Evolutionary conservation across 2,888 invertebrate genomes (phyloP).

Genomic region (Nemotelus pantherinus): DNA sequence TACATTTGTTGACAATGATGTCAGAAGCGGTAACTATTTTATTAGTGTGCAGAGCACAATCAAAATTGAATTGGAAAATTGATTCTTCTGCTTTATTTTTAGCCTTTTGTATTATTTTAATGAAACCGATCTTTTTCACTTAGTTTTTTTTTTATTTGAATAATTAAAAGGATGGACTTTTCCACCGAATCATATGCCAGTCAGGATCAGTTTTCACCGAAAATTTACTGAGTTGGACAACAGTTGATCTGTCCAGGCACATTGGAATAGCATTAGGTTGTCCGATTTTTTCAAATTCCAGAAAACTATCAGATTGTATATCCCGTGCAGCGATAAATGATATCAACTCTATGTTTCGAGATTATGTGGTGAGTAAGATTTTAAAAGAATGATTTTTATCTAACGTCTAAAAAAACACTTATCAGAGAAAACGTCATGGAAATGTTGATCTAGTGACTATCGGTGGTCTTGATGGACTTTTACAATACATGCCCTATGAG

Average conservation of each 20-base stretch:
- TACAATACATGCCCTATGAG: constrained; percentile 3
- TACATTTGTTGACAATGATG: constrained; percentile 60
- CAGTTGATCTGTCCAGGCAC: not conserved
- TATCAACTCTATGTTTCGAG: not conserved
- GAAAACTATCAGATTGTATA: constrained; percentile 19
- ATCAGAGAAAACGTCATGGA: constrained; percentile 5
- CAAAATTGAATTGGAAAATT: not conserved
- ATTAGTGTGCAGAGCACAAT: not conserved
- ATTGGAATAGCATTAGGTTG: constrained; percentile 24
- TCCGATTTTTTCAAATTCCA: constrained; percentile 14
- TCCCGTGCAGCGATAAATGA: not conserved
- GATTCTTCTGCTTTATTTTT: constrained; percentile 60
- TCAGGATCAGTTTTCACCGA: constrained; percentile 61
- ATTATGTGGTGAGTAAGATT: constrained; percentile 10
- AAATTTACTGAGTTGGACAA: constrained; percentile 5
- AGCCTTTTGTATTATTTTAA: constrained; percentile 45
- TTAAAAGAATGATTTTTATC: not conserved
- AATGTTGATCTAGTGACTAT: constrained; percentile 11
- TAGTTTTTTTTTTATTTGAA: not conserved
- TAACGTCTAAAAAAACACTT: not conserved
- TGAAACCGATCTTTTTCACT: not conserved
- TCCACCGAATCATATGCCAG: constrained; percentile 63
- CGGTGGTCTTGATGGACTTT: constrained; percentile 25
- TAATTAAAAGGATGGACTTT: constrained; percentile 57
- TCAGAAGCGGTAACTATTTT: constrained; percentile 54